Conservation (phyloP, 2,888 invertebrate species). For the Metalampra italica region DNA sequence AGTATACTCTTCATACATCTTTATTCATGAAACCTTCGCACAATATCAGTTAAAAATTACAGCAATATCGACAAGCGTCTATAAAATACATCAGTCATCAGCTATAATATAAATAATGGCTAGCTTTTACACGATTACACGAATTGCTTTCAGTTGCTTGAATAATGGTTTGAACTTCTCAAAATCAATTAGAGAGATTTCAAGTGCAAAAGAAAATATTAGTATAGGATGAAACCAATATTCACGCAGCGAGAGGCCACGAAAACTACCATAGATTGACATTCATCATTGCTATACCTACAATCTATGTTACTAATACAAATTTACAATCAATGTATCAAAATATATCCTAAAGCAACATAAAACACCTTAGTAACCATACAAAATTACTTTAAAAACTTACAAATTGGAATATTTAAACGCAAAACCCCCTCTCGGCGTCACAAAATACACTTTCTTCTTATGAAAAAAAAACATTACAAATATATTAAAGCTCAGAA, state of each 20-base stretch:
- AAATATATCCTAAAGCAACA: conserved; percentile 16
- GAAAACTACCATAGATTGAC: too few species aligned
- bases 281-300: too few species aligned
- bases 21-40: not conserved
- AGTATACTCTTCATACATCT: too few species aligned
- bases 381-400: not conserved
- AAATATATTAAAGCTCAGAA: conserved; percentile 18
- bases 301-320: not conserved
- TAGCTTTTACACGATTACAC: not conserved
- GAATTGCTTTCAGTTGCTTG: too few species aligned
- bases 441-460: conserved; percentile 16
- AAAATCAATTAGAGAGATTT: too few species aligned
- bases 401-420: not conserved
- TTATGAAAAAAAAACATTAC: conserved; percentile 17
- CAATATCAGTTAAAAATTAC: not conserved
- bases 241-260: too few species aligned
- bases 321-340: conserved; percentile 14
- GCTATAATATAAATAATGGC: conserved; percentile 6
- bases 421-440: not conserved
- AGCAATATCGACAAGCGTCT: conserved; percentile 15
- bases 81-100: conserved; percentile 23
- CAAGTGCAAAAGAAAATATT: too few species aligned
- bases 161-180: too few species aligned
- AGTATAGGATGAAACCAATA: too few species aligned
- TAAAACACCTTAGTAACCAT: conserved; percentile 11